These are phyloP conservation scores for Pteruthius melanotis DNA, from an alignment of 2,113 vertebrate species.

Conservation along the genomic window DNA sequence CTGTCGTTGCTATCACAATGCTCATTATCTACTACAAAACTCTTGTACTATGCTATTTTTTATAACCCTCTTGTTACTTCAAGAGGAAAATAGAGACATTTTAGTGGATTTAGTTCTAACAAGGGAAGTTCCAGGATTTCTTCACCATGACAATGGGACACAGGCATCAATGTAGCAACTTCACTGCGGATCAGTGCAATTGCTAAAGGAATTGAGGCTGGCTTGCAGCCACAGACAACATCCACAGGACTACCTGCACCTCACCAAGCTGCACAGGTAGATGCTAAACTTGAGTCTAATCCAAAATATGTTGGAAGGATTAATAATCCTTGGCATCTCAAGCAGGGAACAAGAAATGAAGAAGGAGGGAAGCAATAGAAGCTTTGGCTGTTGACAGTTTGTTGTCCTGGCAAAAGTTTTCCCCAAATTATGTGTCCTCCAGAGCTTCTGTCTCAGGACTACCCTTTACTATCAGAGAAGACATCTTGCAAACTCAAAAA, in stretches of 20 bases:
- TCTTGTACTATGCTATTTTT: neutral
- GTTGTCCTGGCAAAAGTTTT: neutral
- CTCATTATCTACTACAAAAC: slow-evolving; percentile 30
- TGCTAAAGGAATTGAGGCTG: neutral
- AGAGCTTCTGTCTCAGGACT: neutral
- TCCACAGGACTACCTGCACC: neutral
- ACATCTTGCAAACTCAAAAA: neutral
- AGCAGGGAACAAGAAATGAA: neutral
- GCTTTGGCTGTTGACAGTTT: neutral
- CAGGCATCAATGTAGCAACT: neutral
- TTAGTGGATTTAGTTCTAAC: neutral
- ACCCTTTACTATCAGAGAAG: neutral
- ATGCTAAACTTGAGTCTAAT: neutral
- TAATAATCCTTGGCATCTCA: neutral
- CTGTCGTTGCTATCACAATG: neutral
- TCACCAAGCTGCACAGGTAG: neutral
- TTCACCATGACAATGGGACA: neutral
- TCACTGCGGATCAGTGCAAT: neutral
- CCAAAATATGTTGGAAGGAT: neutral
- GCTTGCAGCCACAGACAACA: neutral
- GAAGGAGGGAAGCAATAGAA: neutral
- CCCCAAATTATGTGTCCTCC: neutral
- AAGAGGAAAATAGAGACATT: neutral
- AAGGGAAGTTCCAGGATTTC: neutral
- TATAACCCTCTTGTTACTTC: neutral